A percentile compares a stretch with the other conserved stretches of the same genome.
Conservation (phyloP, 2,113 vertebrate species). For the Bubo blakistoni region DNA sequence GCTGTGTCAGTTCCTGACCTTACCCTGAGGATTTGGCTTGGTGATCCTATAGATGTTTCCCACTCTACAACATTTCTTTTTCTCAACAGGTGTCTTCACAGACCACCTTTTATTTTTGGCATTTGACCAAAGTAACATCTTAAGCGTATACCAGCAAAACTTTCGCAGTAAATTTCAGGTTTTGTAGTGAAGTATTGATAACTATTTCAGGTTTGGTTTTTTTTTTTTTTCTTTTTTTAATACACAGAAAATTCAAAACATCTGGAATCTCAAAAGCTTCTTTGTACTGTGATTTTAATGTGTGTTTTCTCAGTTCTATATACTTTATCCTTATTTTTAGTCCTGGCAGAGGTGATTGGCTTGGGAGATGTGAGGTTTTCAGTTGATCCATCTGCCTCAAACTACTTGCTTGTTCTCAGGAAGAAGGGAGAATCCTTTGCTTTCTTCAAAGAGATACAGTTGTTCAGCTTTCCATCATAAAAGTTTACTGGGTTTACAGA, state of each 20-base stretch:
- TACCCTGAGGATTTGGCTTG: neutral
- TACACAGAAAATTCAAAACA: neutral
- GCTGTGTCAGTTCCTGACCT: neutral
- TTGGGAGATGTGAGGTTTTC: neutral
- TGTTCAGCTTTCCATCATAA: neutral
- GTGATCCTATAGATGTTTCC: neutral
- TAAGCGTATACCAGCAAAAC: neutral
- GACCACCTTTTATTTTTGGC: neutral
- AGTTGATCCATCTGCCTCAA: neutral
- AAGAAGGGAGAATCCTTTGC: neutral
- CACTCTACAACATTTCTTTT: neutral
- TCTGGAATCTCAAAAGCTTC: neutral
- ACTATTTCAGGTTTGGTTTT: neutral
- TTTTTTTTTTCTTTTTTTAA: neutral
- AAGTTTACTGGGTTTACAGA: neutral
- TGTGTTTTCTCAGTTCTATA: neutral
- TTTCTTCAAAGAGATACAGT: neutral
- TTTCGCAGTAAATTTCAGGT: neutral
- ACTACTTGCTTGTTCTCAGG: neutral
- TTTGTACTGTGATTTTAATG: neutral
- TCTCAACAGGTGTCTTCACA: neutral
- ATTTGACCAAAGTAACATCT: neutral
- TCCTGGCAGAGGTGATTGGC: neutral
- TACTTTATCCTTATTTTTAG: neutral
- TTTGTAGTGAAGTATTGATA: neutral